A percentile compares a stretch with the other conserved stretches of the same genome.
These are phyloP conservation scores for Oncorhynchus masou DNA, from an alignment of 2,113 vertebrate species.

Conservation along the genomic window DNA sequence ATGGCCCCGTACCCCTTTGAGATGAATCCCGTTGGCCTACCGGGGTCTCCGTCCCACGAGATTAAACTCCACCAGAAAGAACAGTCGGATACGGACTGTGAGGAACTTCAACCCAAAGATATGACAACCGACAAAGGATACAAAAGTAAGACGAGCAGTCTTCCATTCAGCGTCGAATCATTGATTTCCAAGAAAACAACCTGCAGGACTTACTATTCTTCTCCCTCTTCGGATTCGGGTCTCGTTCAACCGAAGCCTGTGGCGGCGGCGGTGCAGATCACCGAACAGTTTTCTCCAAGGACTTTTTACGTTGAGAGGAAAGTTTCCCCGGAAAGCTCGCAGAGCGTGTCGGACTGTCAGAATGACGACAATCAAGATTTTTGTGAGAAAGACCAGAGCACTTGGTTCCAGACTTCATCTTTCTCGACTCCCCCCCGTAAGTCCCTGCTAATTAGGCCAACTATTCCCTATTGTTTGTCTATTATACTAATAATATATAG, in stretches of 20 bases:
- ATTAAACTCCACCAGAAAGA: conserved; percentile 60
- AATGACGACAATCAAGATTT: conserved; percentile 62
- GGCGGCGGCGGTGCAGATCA: conserved; percentile 29
- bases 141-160: conserved; percentile 64
- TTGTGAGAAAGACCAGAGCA: conserved; percentile 71
- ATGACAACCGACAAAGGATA: conserved; percentile 66
- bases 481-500: too few relatives aligned
- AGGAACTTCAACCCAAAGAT: conserved; percentile 67
- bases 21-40: conserved; percentile 71
- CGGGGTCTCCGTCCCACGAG: conserved; percentile 66
- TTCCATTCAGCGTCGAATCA: conserved; percentile 83
- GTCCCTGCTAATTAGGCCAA: conserved; percentile 37
- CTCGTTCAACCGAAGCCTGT: conserved; percentile 47
- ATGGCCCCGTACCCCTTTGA: conserved; percentile 71
- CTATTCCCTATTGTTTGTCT: too few relatives aligned
- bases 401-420: conserved; percentile 69
- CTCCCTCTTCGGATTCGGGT: conserved; percentile 50
- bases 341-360: conserved; percentile 54
- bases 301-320: conserved; percentile 68
- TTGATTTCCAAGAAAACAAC: conserved; percentile 75
- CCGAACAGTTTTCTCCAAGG: conserved; percentile 61
- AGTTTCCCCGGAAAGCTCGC: conserved; percentile 58
- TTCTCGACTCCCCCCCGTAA: conserved; percentile 74
- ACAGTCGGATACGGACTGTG: conserved; percentile 63
- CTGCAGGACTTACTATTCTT: conserved; percentile 64